Conservation (phyloP, 2,888 invertebrate genomes). For the Brachycybe producta region DNA sequence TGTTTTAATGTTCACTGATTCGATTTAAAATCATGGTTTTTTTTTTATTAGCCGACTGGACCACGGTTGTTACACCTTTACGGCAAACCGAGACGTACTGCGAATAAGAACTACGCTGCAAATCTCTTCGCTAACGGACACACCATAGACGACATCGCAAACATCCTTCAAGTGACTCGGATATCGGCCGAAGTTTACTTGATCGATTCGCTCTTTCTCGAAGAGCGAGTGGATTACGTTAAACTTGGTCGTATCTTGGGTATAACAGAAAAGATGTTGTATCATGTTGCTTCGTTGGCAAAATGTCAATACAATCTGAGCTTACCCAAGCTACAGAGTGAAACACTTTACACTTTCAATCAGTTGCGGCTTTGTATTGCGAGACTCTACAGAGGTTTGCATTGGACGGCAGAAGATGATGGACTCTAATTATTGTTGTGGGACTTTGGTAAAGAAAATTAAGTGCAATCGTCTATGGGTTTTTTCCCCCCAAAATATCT, state of each 20-base stretch:
- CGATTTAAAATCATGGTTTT: not conserved
- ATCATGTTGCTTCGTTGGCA: not conserved
- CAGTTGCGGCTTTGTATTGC: constrained; percentile 18
- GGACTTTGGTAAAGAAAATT: too few relatives aligned
- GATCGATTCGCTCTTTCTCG: constrained; percentile 17
- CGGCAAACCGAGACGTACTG: constrained; percentile 18
- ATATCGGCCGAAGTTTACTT: constrained; percentile 16
- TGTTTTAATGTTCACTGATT: too few relatives aligned
- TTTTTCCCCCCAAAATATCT: too few relatives aligned
- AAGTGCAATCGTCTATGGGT: too few relatives aligned
- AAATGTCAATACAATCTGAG: not conserved
- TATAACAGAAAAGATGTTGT: constrained; percentile 3
- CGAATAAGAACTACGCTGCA: constrained; percentile 16
- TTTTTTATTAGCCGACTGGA: constrained; percentile 7
- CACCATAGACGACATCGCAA: constrained; percentile 9
- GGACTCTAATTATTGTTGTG: too few relatives aligned
- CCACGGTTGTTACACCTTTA: constrained; percentile 11
- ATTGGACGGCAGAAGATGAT: constrained; percentile 13
- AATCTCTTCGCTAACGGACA: constrained; percentile 13
- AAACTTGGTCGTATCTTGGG: constrained; percentile 13
- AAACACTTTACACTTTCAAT: constrained; percentile 13
- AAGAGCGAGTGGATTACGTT: constrained; percentile 14
- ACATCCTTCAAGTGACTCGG: constrained; percentile 1
- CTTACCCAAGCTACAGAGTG: constrained; percentile 12
- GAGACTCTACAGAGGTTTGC: constrained; percentile 14